Percentiles rank a stretch among this genome's conserved stretches.
Conservation (phyloP, 1,140 invertebrate species). For the Drosophila fuyamai region DNA sequence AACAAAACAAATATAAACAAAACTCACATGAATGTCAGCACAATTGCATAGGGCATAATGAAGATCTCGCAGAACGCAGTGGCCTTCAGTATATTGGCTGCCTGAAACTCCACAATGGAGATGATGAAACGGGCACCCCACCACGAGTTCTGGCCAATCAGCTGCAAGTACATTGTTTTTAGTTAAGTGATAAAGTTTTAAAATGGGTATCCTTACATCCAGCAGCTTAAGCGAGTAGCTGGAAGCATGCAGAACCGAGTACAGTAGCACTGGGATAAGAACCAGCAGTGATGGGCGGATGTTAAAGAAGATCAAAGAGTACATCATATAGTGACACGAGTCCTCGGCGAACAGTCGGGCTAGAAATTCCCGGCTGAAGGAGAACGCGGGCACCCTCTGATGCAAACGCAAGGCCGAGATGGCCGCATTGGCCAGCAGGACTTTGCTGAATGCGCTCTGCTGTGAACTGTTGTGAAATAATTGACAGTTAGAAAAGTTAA, state of each 20-base stretch:
- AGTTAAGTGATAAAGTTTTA: not conserved
- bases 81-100: constrained; percentile 93
- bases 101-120: constrained; percentile 94
- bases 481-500: constrained; percentile 10
- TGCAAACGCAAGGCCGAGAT: constrained; percentile 97
- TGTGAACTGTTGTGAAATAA: constrained; percentile 88
- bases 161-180: constrained; percentile 85
- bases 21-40: constrained; percentile 91
- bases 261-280: constrained; percentile 94
- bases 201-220: constrained; percentile 90
- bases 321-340: constrained; percentile 98
- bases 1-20: not conserved
- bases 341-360: constrained; percentile 93
- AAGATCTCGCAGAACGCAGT: constrained; percentile 96
- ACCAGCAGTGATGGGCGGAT: constrained; percentile 94
- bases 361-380: constrained; percentile 93
- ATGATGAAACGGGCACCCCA: constrained; percentile 94
- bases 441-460: constrained; percentile 95
- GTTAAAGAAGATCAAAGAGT: constrained; percentile 96
- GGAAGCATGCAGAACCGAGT: constrained; percentile 95
- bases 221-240: constrained; percentile 95
- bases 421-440: constrained; percentile 95
- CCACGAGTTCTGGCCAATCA: constrained; percentile 94
- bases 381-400: constrained; percentile 94
- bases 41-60: constrained; percentile 93